Conservation (phyloP, 2,888 invertebrate genomes). For the Agrochola circellaris region DNA sequence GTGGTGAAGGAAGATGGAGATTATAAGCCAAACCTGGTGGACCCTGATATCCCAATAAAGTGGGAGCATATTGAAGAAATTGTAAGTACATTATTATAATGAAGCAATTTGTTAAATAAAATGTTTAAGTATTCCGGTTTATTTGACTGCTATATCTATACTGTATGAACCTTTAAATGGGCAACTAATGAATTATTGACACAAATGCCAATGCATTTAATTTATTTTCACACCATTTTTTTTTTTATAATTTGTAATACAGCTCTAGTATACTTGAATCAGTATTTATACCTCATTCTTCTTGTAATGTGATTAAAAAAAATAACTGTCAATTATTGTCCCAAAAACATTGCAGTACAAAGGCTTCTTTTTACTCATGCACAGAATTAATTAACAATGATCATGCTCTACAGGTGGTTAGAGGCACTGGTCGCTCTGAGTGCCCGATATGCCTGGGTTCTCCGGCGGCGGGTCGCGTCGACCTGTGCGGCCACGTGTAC, state of each 20-base stretch:
- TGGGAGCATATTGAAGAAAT: constrained; percentile 98
- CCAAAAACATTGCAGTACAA: not conserved
- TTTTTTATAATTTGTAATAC: not conserved
- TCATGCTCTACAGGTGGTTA: constrained; percentile 76
- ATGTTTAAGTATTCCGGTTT: not conserved
- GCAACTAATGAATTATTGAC: not conserved
- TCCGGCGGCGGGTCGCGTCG: constrained; percentile 97
- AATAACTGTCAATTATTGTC: not conserved
- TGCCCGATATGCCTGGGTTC: constrained; percentile 98
- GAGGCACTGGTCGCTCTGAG: constrained; percentile 83
- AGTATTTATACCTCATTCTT: not conserved
- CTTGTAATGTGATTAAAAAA: too few species aligned
- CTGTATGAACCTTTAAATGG: not conserved
- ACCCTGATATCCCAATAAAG: constrained; percentile 97
- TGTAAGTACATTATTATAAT: constrained; percentile 90
- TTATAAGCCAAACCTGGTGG: constrained; percentile 94
- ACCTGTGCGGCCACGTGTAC: constrained; percentile 98
- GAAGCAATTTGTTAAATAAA: not conserved
- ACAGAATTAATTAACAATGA: constrained; percentile 4
- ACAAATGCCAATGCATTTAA: not conserved
- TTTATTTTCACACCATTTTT: not conserved
- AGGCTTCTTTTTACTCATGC: not conserved
- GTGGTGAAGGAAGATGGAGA: constrained; percentile 96
- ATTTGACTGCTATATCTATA: not conserved
- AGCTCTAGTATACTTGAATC: too few species aligned